Evolutionary conservation across 2,797 vertebrate species (phyloP), one percentile per base, ranked within the genome.

Genomic region (Sebastes elongatus): DNA sequence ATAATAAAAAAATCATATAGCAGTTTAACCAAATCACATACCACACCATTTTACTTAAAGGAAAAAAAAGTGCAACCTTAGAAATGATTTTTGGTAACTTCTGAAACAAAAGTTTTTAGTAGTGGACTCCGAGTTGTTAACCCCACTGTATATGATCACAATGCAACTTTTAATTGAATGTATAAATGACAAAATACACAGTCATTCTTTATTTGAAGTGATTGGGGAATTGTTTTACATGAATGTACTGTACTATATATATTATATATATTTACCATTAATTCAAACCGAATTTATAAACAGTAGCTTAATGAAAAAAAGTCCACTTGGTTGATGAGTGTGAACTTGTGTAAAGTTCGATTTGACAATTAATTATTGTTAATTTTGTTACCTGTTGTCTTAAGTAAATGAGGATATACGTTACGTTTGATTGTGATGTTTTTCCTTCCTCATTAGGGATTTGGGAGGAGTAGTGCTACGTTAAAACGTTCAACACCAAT

Each of bases 231-330:
- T 75, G 68, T 66, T 73, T 75, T 60, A 55, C 20, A 68, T 28
- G 13, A 65, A 78, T 55, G 64, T 70, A 62, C 22, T 71, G 71
- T 77, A 67, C 23, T 75, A 32, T 68, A 35, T 52, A 52, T 49
- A 72, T 53, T 9, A 38, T 42, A 46, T 70, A 20, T 57, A 46
- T 46, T 46, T 22, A 20, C 4, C 22, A n/a, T 62, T 27, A 27
- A 33, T 62, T 73, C 5, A 55, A 49, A 65, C 7, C 8, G 2
- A 16, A 62, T 38, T 28, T 33, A 68, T 62, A n/a, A 65, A 55
- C 10, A 52, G 3, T 62, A 35, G 2, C 25, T n/a, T 30, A 68
- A 79, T 74, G 64, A 72, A 71, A 62, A 13, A 10, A 30, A 10
- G 1, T 10, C 7, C 7, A 62, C 11, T 10, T 22, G 16, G 28